Evolutionary conservation across 30 jellyfish, hydroid and myxozoan genomes (phyloP), one percentile per base, ranked within the genome.

Genomic region (Hydractinia echinata): DNA sequence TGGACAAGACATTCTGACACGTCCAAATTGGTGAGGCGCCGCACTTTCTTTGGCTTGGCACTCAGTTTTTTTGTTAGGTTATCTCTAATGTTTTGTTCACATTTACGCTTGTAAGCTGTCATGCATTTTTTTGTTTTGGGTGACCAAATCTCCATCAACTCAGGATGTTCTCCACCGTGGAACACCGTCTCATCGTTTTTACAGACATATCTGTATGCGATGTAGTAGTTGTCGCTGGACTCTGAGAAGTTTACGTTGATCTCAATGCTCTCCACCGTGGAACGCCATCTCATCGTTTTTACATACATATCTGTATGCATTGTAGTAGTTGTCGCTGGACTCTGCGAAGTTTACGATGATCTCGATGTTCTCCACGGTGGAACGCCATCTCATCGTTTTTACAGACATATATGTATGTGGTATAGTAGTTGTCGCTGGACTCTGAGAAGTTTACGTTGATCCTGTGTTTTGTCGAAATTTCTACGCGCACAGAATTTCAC

Each of bases 141-240:
- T 9, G 68, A 56, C 13, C 68, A 10, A 56, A 56, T 56, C n/a
- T 56, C 68, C 68, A 9, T 9, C n/a, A 56, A 56, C 10, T 56
- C n/a, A 9, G 68, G 68, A n/a, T 56, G 68, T 10, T 9, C n/a
- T 56, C 13, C 13, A 56, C 68, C n/a, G 68, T 56, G 68, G 68
- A 56, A 56, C 68, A 56, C 68, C 13, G 10, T 10, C 10, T 9
- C 68, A 56, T 56, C 68, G n/a, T 10, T 9, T 56, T 56, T 56
- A n/a, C 13, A 9, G 68, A 56, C n/a, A n/a, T 56, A 56, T 56
- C 68, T 10, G n/a, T 56, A 56, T 56, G 68, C 10, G 13, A n/a
- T 56, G 68, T 56, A 56, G n/a, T 56, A 56, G 68, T 56, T 56
- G 68, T 56, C n/a, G 68, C n/a, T 10, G 68, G n/a, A 10, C 68